These are phyloP conservation scores for Drosophila kohkoa DNA, from an alignment of 1,140 invertebrate genomes.

Conservation along the genomic window DNA sequence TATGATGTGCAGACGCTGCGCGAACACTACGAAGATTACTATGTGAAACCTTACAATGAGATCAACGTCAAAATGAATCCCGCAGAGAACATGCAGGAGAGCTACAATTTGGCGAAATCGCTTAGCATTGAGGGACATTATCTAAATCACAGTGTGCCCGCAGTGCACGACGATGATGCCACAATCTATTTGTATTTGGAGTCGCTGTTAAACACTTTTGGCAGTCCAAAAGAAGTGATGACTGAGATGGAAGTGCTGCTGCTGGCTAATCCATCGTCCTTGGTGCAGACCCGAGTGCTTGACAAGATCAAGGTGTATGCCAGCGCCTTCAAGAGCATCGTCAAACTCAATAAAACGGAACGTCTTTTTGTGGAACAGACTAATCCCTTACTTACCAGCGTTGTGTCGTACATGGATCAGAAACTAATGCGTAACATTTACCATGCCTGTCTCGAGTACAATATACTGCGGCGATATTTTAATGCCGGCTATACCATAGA, in stretches of 20 bases:
- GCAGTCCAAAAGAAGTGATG: conserved; percentile 44
- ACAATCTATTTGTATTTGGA: conserved; percentile 67
- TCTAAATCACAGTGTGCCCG: conserved; percentile 49
- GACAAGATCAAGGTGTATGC: conserved; percentile 67
- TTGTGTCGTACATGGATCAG: conserved; percentile 58
- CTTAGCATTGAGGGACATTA: conserved; percentile 65
- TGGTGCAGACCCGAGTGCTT: conserved; percentile 42
- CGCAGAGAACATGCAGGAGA: conserved; percentile 9
- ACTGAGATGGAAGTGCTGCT: conserved; percentile 58
- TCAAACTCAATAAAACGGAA: conserved; percentile 63
- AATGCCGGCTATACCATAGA: conserved; percentile 48
- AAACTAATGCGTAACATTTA: conserved; percentile 56
- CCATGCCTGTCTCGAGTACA: conserved; percentile 66
- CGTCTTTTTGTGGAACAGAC: conserved; percentile 64
- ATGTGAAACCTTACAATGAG: conserved; percentile 53
- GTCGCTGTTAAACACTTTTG: conserved; percentile 59
- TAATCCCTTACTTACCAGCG: conserved; percentile 49
- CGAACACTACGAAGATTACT: conserved; percentile 65
- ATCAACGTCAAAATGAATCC: conserved; percentile 58
- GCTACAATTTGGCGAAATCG: conserved; percentile 48
- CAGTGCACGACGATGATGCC: conserved; percentile 32
- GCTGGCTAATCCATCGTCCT: conserved; percentile 55
- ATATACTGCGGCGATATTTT: conserved; percentile 65
- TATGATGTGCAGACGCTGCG: conserved; percentile 69
- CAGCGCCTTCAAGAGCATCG: conserved; percentile 65